Evolutionary conservation across 2,113 vertebrate genomes (phyloP).

Genomic region (Elanus axillaris): DNA sequence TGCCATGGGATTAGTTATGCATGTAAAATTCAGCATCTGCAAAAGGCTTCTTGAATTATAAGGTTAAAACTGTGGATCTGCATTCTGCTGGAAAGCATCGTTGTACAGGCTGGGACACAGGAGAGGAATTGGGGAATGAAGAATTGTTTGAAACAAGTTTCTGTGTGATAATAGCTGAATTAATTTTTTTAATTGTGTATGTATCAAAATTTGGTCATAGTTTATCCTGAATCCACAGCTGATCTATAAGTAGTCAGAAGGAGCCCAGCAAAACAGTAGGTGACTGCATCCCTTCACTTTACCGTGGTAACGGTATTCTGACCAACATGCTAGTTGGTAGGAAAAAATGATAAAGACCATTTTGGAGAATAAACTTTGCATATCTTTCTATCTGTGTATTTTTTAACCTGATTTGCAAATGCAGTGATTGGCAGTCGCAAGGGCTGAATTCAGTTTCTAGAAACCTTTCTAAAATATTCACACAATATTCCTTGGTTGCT

Average conservation of each 20-base stretch:
- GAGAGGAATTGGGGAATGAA: neutral
- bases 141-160: neutral
- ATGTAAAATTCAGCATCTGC: neutral
- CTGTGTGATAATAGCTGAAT: neutral
- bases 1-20: neutral
- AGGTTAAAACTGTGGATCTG: neutral
- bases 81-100: neutral
- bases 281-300: neutral
- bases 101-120: neutral
- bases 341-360: neutral
- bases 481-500: neutral
- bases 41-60: neutral
- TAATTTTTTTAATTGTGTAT: neutral
- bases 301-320: neutral
- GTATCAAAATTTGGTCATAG: neutral
- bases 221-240: neutral
- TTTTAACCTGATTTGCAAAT: neutral
- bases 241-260: neutral
- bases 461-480: slow-evolving; percentile 11
- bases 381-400: neutral
- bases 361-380: neutral
- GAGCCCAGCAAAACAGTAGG: neutral
- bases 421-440: neutral
- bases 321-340: neutral
- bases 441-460: neutral